phyloP scores from a whole-genome alignment of 2,888 invertebrate species.

The Hirtodrosophila duncani region DNA sequence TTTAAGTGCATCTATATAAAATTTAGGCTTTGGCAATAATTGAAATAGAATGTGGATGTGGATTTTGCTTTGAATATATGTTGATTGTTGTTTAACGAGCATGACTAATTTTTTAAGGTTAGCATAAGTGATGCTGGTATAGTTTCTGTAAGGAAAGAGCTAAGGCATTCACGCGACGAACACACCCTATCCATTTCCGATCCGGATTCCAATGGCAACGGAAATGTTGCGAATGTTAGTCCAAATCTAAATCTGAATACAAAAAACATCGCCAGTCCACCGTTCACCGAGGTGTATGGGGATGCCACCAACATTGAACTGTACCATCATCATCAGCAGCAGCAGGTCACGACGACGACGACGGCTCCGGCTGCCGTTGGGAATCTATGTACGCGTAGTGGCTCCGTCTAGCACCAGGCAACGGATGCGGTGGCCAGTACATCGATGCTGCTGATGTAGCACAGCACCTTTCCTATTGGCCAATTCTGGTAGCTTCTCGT shows the following conservation, averaged over 20 bases:
- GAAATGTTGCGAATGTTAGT: too few species aligned
- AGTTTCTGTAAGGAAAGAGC: too few species aligned
- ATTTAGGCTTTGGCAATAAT: too few species aligned
- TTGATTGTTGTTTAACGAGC: too few species aligned
- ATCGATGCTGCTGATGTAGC: too few species aligned
- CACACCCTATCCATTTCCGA: slow-evolving; percentile 74
- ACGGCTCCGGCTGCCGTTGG: slow-evolving; percentile 22
- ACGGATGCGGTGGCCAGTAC: slow-evolving; percentile 35
- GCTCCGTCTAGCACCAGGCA: slow-evolving; percentile 52
- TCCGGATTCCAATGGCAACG: slow-evolving; percentile 33
- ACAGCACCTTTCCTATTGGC: too few species aligned
- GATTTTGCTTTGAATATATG: too few species aligned
- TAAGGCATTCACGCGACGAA: slow-evolving; percentile 69
- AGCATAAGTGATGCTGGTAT: too few species aligned
- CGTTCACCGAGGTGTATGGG: slow-evolving; percentile 37
- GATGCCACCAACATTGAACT: slow-evolving; percentile 40
- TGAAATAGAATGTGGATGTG: too few species aligned
- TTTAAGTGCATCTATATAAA: too few species aligned
- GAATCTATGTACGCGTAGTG: slow-evolving; percentile 53
- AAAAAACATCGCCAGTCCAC: background rate
- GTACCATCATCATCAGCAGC: slow-evolving; percentile 48
- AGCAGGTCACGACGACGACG: slow-evolving; percentile 18
- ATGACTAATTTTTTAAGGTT: too few species aligned
- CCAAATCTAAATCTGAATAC: slow-evolving; percentile 34
- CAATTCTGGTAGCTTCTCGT: too few species aligned